Base-by-base conservation (phyloP, 2,797 vertebrate species). In the Meda fulgida region DNA sequence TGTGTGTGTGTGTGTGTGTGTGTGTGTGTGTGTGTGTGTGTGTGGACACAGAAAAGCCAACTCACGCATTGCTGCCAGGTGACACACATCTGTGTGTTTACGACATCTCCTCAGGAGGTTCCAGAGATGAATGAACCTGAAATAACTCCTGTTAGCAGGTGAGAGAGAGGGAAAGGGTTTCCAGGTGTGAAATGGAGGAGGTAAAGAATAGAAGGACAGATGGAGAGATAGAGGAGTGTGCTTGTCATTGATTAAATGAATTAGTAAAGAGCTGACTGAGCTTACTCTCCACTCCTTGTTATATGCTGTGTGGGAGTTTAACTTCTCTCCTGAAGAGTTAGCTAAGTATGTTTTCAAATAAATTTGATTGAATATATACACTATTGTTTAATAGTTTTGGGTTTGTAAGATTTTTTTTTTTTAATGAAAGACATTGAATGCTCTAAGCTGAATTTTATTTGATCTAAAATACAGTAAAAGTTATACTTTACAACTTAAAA, bases 101-200 rank as follows among this genome's bases (percentile, higher is more conserved):
- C 23, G 63, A 84, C 60, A 53, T 67, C 76, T 83, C 85, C 21
- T 73, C 36, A 58, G 81, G 55, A 73, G 76, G 67, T 87, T 67
- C 75, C n/a, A 78, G 58, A 69, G 86, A 84, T 87, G 63, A 87
- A 84, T 69, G 46, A 84, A 80, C 51, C 81, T 70, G 77, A 80
- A 84, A 84, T 80, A 87, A 83, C 69, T 79, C 40, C 36, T 76
- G 78, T 75, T 71, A 67, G 46, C 71, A 66, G 73, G 53, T 86
- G 38, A 80, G 58, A 53, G 69, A 84, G 86, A 60, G 67, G 38
- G 36, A 48, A 36, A 11, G 21, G 36, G 58, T 79, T 55, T 86
- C 72, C 67, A 86, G 63, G 82, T 84, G 73, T 84, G 75, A 72
- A 53, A 72, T 40, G 55, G 16, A 23, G 55, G 86, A 80, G 78